Evolutionary conservation across 2,888 invertebrate species (phyloP), one percentile per base, ranked within the genome.

Genomic region (Panzeria rudis): DNA sequence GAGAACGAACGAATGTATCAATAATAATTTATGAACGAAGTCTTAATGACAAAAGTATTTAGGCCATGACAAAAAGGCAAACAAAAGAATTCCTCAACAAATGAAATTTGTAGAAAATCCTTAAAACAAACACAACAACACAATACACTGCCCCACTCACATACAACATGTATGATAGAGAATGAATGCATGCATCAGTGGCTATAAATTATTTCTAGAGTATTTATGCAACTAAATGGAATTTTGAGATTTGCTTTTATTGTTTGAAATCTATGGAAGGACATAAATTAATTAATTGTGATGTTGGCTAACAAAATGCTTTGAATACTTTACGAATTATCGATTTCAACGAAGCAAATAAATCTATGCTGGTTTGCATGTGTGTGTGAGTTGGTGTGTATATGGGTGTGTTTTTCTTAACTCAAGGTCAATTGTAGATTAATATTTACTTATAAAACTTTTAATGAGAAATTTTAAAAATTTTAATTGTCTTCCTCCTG

Each of bases 11-110:
- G 17, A 62, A 81, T 61, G 50, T 13, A 68, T 75, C 50, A 50
- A 59, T n/a, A n/a, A 69, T 75, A 75, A 81, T 69, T 82, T 82
- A 69, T 82, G 76, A 82, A 75, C 62, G 62, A 69, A 82, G 69
- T 82, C 69, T 76, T 76, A 76, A 82, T 76, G 81, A 69, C 75
- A 82, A 52, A 75, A 82, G 54, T 82, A 76, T 82, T 82, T 82
- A 54, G 75, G 75, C 29, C 69, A 76, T 82, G 81, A 54, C 41
- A 69, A n/a, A n/a, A n/a, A 69, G 20, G 11, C 61, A 62, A 15
- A 62, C 75, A 52, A 54, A 54, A 23, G 35, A 62, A 25, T 32
- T 35, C 23, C 44, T 35, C 13, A 25, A 17, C 59, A 17, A 54
- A 47, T 71, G 69, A 75, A 83, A 75, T 73, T 47, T 56, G 15